phyloP scores from a whole-genome alignment of 2,888 invertebrate species.

The Noctua pronuba region DNA sequence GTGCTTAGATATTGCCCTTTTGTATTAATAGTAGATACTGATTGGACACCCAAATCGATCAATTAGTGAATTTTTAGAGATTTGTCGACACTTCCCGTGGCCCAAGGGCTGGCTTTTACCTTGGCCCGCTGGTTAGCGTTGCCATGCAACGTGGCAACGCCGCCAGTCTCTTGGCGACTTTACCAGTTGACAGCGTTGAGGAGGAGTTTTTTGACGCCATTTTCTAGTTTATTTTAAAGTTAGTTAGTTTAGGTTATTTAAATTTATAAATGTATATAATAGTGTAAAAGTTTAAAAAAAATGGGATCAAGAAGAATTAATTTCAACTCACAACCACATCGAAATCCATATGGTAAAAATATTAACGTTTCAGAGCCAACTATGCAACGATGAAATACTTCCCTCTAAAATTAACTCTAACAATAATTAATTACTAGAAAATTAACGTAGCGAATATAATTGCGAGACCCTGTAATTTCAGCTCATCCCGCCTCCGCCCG shows the following conservation, averaged over 20 bases:
- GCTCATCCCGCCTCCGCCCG: background rate
- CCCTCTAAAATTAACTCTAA: slow-evolving; percentile 27
- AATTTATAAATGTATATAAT: too few species aligned
- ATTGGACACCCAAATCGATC: background rate
- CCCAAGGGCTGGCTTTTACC: too few species aligned
- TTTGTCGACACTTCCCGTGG: too few species aligned
- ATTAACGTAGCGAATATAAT: slow-evolving; percentile 34
- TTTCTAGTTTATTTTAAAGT: too few species aligned
- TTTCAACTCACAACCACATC: background rate
- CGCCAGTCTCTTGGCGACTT: too few species aligned
- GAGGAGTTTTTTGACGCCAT: too few species aligned
- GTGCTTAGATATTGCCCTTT: background rate
- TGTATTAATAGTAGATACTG: background rate
- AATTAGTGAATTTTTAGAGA: background rate
- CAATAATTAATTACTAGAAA: slow-evolving; percentile 41
- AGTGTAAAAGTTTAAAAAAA: too few species aligned
- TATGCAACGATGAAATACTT: slow-evolving; percentile 18
- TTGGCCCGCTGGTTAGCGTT: too few species aligned
- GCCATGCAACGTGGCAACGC: too few species aligned
- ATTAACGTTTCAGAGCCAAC: background rate
- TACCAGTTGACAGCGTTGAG: too few species aligned
- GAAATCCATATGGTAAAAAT: background rate
- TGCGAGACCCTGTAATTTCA: slow-evolving; percentile 34
- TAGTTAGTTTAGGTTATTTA: too few species aligned
- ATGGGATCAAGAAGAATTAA: background rate